A percentile compares a stretch with the other conserved stretches of the same genome.
Evolutionary conservation across 1,140 invertebrate species (phyloP).

Genomic region (Neomicropteryx cornuta): DNA sequence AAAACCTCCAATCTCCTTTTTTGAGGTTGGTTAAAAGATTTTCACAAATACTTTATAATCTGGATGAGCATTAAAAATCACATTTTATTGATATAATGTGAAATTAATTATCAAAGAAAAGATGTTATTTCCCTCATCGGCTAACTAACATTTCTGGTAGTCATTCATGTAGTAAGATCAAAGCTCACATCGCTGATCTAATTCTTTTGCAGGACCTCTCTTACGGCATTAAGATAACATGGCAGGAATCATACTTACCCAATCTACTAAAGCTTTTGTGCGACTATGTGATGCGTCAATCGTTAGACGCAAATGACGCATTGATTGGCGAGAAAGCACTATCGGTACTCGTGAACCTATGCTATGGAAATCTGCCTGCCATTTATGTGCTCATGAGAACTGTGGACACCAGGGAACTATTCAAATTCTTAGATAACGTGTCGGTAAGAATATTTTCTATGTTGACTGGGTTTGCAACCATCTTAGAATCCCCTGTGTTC

Average conservation of each 20-base stretch:
- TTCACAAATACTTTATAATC: conserved; percentile 13
- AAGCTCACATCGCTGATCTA: conserved; percentile 17
- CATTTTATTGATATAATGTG: too few species aligned
- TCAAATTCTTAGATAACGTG: too few species aligned
- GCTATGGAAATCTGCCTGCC: conserved; percentile 55
- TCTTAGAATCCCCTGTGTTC: too few species aligned
- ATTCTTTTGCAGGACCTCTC: conserved; percentile 47
- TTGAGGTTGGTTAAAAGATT: too few species aligned
- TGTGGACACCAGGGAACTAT: conserved; percentile 49
- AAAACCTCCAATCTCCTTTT: too few species aligned
- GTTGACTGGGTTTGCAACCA: too few species aligned
- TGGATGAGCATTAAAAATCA: too few species aligned
- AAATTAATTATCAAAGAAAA: too few species aligned
- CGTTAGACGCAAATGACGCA: conserved; percentile 37
- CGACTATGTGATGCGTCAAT: conserved; percentile 45
- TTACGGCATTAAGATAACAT: conserved; percentile 56
- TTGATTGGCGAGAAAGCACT: conserved; percentile 46
- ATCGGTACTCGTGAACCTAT: conserved; percentile 59
- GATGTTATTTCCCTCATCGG: too few species aligned
- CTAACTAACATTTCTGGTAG: too few species aligned
- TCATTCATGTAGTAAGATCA: conserved; percentile 27
- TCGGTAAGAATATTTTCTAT: too few species aligned
- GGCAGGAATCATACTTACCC: conserved; percentile 55
- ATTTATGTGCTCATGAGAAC: conserved; percentile 52
- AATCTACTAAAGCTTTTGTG: conserved; percentile 48